phyloP scores from a whole-genome alignment of 2,113 vertebrate species.

The Mormoops blainvillei region DNA sequence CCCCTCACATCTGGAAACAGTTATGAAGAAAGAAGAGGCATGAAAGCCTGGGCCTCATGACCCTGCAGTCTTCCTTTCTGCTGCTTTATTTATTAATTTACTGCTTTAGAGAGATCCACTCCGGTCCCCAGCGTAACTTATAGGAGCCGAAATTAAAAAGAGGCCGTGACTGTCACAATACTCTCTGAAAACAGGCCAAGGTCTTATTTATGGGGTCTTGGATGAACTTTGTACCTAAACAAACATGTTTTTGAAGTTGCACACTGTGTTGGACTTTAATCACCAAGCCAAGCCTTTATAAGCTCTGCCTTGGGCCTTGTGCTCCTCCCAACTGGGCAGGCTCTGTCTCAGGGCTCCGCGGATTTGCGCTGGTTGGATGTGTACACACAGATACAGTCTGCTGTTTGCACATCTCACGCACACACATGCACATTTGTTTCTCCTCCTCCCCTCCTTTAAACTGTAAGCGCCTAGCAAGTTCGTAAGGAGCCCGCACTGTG shows the following conservation, averaged over 20 bases:
- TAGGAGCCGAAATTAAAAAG: constrained; percentile 47
- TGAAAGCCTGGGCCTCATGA: constrained; percentile 64
- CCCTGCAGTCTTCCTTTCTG: constrained; percentile 48
- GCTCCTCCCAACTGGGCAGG: not conserved
- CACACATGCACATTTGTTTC: not conserved
- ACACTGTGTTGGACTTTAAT: constrained; percentile 7
- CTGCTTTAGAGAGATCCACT: constrained; percentile 43
- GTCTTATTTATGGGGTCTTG: not conserved
- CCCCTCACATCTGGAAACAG: constrained; percentile 81
- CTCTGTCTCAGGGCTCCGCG: not conserved
- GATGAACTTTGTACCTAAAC: not conserved
- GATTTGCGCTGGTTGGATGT: not conserved
- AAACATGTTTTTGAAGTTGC: constrained; percentile 15
- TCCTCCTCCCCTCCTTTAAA: not conserved
- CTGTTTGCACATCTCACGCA: not conserved
- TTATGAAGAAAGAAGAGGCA: constrained; percentile 70
- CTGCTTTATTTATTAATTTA: constrained; percentile 50
- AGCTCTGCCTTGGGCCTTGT: not conserved
- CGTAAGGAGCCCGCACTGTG: not conserved
- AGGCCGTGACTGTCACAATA: not conserved
- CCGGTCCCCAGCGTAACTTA: constrained; percentile 14
- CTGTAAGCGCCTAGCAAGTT: not conserved
- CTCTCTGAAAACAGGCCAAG: not conserved
- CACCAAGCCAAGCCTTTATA: constrained; percentile 21
- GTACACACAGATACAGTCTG: not conserved